phyloP scores from a whole-genome alignment of 2,888 invertebrate species.

The Drosophila glabriapex region DNA sequence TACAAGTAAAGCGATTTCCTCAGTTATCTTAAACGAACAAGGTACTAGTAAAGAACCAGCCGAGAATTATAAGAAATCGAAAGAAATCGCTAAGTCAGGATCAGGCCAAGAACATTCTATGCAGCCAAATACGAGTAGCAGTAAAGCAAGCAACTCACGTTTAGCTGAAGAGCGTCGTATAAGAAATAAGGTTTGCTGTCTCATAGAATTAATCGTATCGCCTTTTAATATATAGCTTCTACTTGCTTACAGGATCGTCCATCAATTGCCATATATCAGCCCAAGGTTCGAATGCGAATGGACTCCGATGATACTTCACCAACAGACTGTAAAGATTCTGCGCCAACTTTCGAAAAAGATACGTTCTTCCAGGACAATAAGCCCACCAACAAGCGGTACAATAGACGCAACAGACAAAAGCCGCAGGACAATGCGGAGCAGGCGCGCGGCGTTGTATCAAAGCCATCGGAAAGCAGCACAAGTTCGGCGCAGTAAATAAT shows the following conservation, averaged over 20 bases:
- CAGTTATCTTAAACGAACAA: not conserved
- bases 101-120: constrained; percentile 12
- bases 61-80: not conserved
- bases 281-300: constrained; percentile 86
- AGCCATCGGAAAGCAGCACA: constrained; percentile 63
- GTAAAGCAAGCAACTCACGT: constrained; percentile 43
- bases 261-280: constrained; percentile 95
- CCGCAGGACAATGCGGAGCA: constrained; percentile 23
- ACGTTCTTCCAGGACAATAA: constrained; percentile 43
- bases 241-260: constrained; percentile 90
- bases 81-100: constrained; percentile 14
- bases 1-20: not conserved
- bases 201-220: not conserved
- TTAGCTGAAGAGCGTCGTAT: constrained; percentile 81
- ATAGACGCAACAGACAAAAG: constrained; percentile 58
- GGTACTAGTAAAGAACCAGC: constrained; percentile 4
- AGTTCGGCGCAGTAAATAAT: constrained; percentile 35
- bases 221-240: not conserved
- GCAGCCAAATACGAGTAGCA: not conserved
- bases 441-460: constrained; percentile 39
- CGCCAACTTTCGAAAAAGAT: constrained; percentile 38
- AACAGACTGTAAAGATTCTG: constrained; percentile 32
- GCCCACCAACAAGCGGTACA: constrained; percentile 36
- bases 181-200: constrained; percentile 81
- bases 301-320: constrained; percentile 71